Evolutionary conservation across 2,888 invertebrate species (phyloP).

Genomic region (Actias luna): DNA sequence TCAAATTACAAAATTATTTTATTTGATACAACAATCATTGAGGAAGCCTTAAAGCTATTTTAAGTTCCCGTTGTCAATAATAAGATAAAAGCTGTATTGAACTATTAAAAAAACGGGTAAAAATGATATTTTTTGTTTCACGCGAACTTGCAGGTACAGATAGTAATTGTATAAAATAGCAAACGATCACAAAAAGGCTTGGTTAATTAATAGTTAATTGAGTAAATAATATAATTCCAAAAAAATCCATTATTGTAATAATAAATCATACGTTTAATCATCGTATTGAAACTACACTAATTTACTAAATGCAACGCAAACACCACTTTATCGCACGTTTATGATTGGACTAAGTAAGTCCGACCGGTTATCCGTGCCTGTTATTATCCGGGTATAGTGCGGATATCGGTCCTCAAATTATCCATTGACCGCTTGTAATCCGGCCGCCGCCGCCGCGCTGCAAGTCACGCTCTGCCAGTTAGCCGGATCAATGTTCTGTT

Average conservation of each 20-base stretch:
- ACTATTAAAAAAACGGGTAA: too few species aligned
- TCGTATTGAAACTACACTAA: slow-evolving; percentile 2
- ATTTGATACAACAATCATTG: too few species aligned
- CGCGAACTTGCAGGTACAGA: too few species aligned
- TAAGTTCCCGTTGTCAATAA: too few species aligned
- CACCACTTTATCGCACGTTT: slow-evolving; percentile 36
- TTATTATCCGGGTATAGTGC: slow-evolving; percentile 44
- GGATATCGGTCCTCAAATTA: slow-evolving; percentile 58
- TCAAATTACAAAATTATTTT: too few species aligned
- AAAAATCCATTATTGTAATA: neutral
- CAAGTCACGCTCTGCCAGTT: slow-evolving; percentile 41
- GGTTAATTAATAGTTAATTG: too few species aligned
- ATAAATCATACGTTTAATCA: too few species aligned
- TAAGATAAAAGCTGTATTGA: too few species aligned
- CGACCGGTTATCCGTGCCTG: slow-evolving; percentile 40
- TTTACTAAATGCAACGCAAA: slow-evolving; percentile 5
- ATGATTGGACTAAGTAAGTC: slow-evolving; percentile 46
- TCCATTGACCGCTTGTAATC: slow-evolving; percentile 59
- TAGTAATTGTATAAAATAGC: too few species aligned
- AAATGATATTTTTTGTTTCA: too few species aligned
- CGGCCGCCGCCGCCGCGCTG: slow-evolving; percentile 43
- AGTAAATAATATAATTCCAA: neutral
- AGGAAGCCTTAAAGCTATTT: too few species aligned
- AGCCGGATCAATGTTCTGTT: slow-evolving; percentile 33
- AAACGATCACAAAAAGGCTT: too few species aligned